phyloP scores from a whole-genome alignment of 2,888 invertebrate species.

The Polyommatus iphigenia region DNA sequence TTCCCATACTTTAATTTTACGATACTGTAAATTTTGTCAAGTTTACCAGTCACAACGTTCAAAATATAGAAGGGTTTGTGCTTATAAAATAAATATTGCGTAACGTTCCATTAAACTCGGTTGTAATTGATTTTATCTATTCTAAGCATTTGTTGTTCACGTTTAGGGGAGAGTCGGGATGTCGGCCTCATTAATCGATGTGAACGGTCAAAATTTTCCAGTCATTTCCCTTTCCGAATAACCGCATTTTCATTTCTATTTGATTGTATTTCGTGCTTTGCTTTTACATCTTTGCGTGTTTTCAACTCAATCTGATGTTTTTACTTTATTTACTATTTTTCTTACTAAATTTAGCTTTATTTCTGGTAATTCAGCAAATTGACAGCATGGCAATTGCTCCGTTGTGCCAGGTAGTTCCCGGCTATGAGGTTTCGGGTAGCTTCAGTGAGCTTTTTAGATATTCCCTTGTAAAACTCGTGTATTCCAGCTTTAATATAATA shows the following conservation, averaged over 20 bases:
- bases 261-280: conserved; percentile 27
- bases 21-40: background rate
- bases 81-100: conserved; percentile 21
- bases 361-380: too few relatives aligned
- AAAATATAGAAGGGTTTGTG: background rate
- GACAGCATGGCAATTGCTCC: too few relatives aligned
- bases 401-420: too few relatives aligned
- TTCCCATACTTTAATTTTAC: background rate
- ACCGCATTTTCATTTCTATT: conserved; percentile 32
- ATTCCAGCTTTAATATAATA: too few relatives aligned
- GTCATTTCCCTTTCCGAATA: conserved; percentile 64
- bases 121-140: conserved; percentile 36
- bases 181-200: conserved; percentile 75
- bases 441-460: too few relatives aligned
- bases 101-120: conserved; percentile 17
- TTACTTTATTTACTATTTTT: background rate
- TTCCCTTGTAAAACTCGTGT: too few relatives aligned
- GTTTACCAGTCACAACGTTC: background rate
- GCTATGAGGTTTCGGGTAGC: too few relatives aligned
- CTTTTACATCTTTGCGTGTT: conserved; percentile 10
- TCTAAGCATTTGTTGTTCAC: conserved; percentile 55
- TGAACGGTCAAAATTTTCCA: conserved; percentile 69
- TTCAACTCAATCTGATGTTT: background rate
- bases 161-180: conserved; percentile 69
- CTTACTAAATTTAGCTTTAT: too few relatives aligned